Evolutionary conservation across 1,140 invertebrate genomes (phyloP).

Genomic region (Polypedilum vanderplanki): DNA sequence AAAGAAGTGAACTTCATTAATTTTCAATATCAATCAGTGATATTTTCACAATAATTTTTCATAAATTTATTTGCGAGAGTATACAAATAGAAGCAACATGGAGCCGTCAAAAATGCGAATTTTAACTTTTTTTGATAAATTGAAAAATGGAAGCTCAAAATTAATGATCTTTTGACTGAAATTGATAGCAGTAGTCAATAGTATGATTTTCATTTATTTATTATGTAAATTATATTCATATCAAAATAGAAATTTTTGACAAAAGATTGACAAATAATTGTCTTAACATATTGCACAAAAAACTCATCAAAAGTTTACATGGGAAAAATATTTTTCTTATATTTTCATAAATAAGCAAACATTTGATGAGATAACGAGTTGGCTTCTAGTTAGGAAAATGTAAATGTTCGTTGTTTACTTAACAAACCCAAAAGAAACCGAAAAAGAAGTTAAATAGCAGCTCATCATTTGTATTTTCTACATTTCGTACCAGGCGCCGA

Average conservation of each 20-base stretch:
- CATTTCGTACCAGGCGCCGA: neutral
- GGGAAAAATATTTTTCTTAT: no score
- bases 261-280: no score
- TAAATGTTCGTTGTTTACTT: neutral
- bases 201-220: neutral
- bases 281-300: neutral
- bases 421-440: neutral
- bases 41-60: no score
- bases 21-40: no score
- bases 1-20: no score
- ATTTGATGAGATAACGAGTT: neutral
- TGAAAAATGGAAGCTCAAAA: neutral
- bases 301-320: no score
- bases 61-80: no score
- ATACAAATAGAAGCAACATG: neutral
- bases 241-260: neutral
- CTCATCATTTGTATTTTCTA: neutral
- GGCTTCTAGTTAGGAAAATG: neutral
- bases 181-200: neutral
- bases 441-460: neutral
- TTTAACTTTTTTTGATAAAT: constrained; percentile 8
- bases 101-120: neutral
- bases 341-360: neutral
- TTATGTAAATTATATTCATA: neutral
- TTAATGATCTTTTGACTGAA: neutral